Evolutionary conservation across 2,888 invertebrate genomes (phyloP), one percentile per base, ranked within the genome.

Genomic region (Agrenia bidenticulata): DNA sequence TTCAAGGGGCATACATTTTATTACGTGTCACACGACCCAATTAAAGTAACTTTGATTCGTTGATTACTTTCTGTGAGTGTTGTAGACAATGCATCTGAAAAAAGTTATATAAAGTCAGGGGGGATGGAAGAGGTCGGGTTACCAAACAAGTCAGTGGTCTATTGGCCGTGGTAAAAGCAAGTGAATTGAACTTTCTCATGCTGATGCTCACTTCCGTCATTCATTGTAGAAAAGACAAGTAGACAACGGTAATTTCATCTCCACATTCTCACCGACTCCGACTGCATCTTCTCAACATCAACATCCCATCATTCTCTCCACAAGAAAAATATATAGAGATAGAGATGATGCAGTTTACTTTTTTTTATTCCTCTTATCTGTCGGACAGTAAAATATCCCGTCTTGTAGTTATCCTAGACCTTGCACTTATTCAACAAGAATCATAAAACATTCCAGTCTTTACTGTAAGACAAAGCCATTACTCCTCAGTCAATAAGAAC

Each of bases 131-230:
- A 45, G 45, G 5, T 5, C 9, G n/a, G 19, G 23, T 51, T 24
- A 51, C 5, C 9, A 51, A 51, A 51, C 51, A 51, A 51, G 51
- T 51, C 23, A 51, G 51, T 51, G 51, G 51, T 51, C 51, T 51
- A 51, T 51, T 51, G 51, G 58, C 54, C 32, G 54, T 51, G 21
- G 58, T 58, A 58, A 58, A 58, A 67, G 61, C 67, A 67, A 69
- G 69, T 66, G 66, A 69, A 69, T 67, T 70, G 70, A 70, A 70
- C 70, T 70, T 70, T 70, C 67, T 67, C 70, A 67, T 70, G 65
- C 58, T 57, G 17, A 64, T 32, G 5, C 32, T 59, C 62, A 69
- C 70, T 70, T 70, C 70, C 70, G 70, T 70, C 70, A 70, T 58
- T 58, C 49, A 45, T 58, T 67, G 70, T 70, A 63, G 64, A 64